Base-by-base conservation (phyloP, 2,888 invertebrate genomes). In the Timandra comae region DNA sequence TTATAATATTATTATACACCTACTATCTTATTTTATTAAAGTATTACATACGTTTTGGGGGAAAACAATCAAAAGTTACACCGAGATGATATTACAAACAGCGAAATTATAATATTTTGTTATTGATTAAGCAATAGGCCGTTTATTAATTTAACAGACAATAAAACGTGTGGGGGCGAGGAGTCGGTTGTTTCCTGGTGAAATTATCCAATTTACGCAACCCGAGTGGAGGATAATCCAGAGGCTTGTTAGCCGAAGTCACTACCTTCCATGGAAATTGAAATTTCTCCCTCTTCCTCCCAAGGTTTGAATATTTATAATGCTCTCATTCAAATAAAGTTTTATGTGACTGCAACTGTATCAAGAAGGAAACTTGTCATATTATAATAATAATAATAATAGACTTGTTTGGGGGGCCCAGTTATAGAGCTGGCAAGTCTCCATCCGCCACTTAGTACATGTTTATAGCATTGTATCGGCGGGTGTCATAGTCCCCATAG, bases 261-360 rank as follows among this genome's bases (percentile, higher is more conserved):
- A 36, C 29, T 33, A 31, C 37, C 27, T 36, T 25, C 30, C 30
- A 38, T 33, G 45, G 46, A 49, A 52, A 50, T 47, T 41, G 37
- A 37, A 49, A 41, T 36, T 41, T 43, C 43, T 49, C 41, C 37
- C 29, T 23, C 36, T 39, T 41, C 46, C 33, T 46, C 26, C 30
- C 35, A 43, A 44, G 33, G 24, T 43, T 43, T 54, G 48, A 54
- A 54, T 54, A 52, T 57, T 51, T 56, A 49, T 49, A 49, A 49
- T 49, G 41, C 38, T 46, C 29, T 38, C 38, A n/a, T n/a, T n/a
- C n/a, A n/a, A n/a, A n/a, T n/a, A 35, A 56, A 52, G 46, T 52
- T 52, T 49, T 51, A 49, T 49, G 50, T 51, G 29, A 43, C 45
- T 45, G 46, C 33, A 39, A 40, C 43, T 48, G 51, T 45, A 46